Percentiles rank a stretch among this genome's conserved stretches.
phyloP scores from a whole-genome alignment of 2,888 invertebrate genomes.

The Abscondita cerata region DNA sequence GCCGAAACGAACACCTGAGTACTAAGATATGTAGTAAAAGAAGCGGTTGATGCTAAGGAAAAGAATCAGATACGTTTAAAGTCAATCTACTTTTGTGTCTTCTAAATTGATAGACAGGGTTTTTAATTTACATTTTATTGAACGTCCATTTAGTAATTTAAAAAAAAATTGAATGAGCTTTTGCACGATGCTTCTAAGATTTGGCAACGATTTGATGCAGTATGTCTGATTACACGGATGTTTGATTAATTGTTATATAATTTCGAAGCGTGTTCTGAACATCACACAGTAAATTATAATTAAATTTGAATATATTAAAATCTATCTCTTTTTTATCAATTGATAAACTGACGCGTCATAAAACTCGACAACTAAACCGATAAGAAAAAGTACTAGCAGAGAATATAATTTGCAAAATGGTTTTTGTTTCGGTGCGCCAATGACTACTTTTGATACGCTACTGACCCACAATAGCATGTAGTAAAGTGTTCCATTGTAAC shows the following conservation, averaged over 20 bases:
- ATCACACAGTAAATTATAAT: too few relatives aligned
- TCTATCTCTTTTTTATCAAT: too few relatives aligned
- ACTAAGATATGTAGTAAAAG: slow-evolving; percentile 36
- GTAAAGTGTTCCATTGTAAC: too few relatives aligned
- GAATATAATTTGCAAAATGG: too few relatives aligned
- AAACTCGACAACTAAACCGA: too few relatives aligned
- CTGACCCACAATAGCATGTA: too few relatives aligned
- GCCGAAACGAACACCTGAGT: slow-evolving; percentile 47
- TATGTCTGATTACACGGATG: slow-evolving; percentile 3
- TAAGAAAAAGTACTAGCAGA: too few relatives aligned
- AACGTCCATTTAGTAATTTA: slow-evolving; percentile 54
- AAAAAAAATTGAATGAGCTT: slow-evolving; percentile 41
- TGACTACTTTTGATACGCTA: too few relatives aligned
- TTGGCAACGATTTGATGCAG: background rate
- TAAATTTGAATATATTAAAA: too few relatives aligned
- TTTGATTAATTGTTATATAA: slow-evolving; percentile 1
- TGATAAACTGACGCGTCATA: too few relatives aligned
- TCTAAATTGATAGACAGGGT: slow-evolving; percentile 56
- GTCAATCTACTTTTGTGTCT: slow-evolving; percentile 55
- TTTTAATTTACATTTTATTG: slow-evolving; percentile 41
- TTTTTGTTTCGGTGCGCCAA: too few relatives aligned
- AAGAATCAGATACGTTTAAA: slow-evolving; percentile 57
- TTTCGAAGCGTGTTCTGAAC: too few relatives aligned
- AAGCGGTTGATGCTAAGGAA: slow-evolving; percentile 49
- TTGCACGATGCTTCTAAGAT: background rate